Conservation (phyloP, 2,888 invertebrate genomes). For the Hedychridium roseum region DNA sequence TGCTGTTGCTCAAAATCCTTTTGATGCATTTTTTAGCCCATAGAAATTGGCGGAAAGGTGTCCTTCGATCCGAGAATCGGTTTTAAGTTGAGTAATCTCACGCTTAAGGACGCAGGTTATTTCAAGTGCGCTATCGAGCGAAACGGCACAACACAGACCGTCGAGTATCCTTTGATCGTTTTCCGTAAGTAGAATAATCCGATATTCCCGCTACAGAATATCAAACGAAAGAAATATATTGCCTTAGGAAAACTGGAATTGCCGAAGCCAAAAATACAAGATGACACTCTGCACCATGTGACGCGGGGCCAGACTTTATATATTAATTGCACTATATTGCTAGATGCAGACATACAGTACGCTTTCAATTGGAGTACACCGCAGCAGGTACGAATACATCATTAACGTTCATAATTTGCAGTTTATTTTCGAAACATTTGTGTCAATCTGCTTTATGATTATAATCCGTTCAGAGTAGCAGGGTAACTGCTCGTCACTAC, state of each 20-base stretch:
- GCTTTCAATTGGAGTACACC: slow-evolving; percentile 45
- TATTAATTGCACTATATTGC: slow-evolving; percentile 44
- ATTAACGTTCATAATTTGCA: neutral
- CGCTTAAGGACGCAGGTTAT: slow-evolving; percentile 45
- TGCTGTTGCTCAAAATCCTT: neutral
- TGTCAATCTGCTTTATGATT: too few species aligned
- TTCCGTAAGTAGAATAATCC: slow-evolving; percentile 23
- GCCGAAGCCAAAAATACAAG: slow-evolving; percentile 34
- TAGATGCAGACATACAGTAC: slow-evolving; percentile 29
- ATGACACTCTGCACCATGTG: slow-evolving; percentile 38
- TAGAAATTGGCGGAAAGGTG: slow-evolving; percentile 47
- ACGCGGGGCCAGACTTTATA: slow-evolving; percentile 46
- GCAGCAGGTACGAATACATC: slow-evolving; percentile 15
- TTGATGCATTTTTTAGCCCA: slow-evolving; percentile 15
- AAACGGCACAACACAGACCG: neutral
- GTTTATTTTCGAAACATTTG: neutral
- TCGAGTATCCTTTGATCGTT: slow-evolving; percentile 23
- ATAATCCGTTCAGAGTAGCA: slow-evolving; percentile 36
- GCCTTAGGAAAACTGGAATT: slow-evolving; percentile 28
- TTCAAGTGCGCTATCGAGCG: slow-evolving; percentile 15
- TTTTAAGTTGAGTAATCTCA: slow-evolving; percentile 56
- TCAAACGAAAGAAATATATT: too few species aligned
- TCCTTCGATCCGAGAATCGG: slow-evolving; percentile 65
- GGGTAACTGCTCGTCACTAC: slow-evolving; percentile 24
- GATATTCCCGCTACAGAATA: neutral